Base-by-base conservation (phyloP, 2,113 vertebrate species). In the Zonotrichia leucophrys region DNA sequence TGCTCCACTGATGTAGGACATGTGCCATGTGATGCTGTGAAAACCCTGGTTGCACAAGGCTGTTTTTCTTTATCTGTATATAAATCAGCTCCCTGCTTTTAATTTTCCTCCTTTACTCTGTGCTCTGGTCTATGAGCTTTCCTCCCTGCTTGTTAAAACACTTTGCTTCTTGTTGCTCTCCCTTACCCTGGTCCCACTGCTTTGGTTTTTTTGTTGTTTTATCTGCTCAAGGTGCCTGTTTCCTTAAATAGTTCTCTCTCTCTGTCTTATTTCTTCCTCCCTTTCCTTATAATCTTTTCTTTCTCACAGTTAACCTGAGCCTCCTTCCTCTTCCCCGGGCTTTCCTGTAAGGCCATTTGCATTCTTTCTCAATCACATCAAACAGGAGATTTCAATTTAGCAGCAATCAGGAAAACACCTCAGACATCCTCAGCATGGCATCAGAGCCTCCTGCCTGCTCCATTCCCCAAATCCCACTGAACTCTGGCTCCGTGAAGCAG, bases 321-420 rank as follows among this genome's bases (percentile, higher is more conserved):
- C 75, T 90, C 74, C 74, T 83, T 94, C 80, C 76, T 78, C 77
- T 80, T 86, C 78, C 33, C 67, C 7, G 1, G 47, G 74, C 50
- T 85, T 76, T 79, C 74, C 91, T 77, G 78, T 42, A 9, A 87
- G 62, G 31, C 70, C 63, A 62, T 83, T 91, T 90, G 82, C 90
- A 52, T 91, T 83, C 85, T 63, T 90, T 83, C 75, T 60, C 75
- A 70, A 47, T 95, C 93, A 74, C 90, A 92, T 59, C 90, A 59
- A 86, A 87, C 72, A 94, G 91, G 63, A 87, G 91, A 88, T 77
- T 72, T 68, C 88, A 80, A 24, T 88, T 76, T 37, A 88, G 87
- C 76, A 94, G 93, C 89, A 91, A 59, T 67, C 84, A 79, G 86
- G 87, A 87, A 77, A 83, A 85, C 90, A 93, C 72, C 81, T 76